Evolutionary conservation across 2,888 invertebrate genomes (phyloP), one percentile per base, ranked within the genome.

Genomic region (Trachelus tabidus): DNA sequence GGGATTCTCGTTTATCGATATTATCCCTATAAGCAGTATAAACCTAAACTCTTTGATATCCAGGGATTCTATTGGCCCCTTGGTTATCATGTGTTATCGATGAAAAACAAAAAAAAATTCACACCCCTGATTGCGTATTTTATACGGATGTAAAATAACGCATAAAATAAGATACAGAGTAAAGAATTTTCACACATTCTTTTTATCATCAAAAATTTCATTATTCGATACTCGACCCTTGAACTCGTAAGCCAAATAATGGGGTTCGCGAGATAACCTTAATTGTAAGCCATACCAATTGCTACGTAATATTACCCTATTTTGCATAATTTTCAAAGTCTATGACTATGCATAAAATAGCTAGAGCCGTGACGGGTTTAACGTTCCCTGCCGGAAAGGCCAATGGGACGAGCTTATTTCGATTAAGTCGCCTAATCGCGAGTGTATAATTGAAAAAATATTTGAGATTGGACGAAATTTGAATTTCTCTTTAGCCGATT

Each of bases 261-360:
- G 23, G 56, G 9, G 56, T 23, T 23, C 6, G 23, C 23, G 23
- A 6, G 56, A 56, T 9, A 23, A 23, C 23, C 23, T 56, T 56
- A 56, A 15, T 9, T 56, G 56, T 23, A 9, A 40, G 40, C 15
- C 40, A 6, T 56, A 23, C 23, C 23, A 56, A 56, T 56, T 56
- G 23, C 56, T 23, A 9, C 23, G 56, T 6, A 6, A 56, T 56
- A 31, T 71, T 15, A 71, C 12, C 6, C 12, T 23, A 3, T 15
- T 71, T 71, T 71, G 71, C 71, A 71, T 71, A 34, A 31, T 71
- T 71, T 15, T 4, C 71, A 71, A 71, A 31, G 9, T 31, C 71
- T 71, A 56, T 56, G n/a, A 71, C 71, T 71, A 71, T 71, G 71
- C 71, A 71, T 71, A 34, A 31, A 71, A 71, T 71, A 71, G 31